Base-by-base conservation (phyloP, 2,888 invertebrate genomes). In the Rotaria socialis region DNA sequence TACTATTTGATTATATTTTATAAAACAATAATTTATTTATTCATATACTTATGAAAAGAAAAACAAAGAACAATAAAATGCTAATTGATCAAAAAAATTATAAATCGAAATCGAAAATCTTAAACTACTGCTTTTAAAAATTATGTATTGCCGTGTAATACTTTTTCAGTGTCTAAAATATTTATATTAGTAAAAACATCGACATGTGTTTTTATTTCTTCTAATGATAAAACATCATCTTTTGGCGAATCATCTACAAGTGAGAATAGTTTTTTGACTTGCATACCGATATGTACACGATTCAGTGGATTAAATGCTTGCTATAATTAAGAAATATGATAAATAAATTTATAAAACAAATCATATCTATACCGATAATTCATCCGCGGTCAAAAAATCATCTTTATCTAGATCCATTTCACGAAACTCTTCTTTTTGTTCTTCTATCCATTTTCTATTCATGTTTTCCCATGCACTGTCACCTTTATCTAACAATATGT, bases 391-490 rank as follows among this genome's bases (percentile, higher is more conserved):
- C 11, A 80, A 24, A 43, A 80, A 35, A 8, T 47, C 80, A 80
- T 80, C 47, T 1, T 80, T 43, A 80, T 80, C n/a, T n/a, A 24
- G 10, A 80, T 80, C 80, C 47, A 80, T 24, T 80, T 80, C 80
- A 3, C 11, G 47, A n/a, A 80, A 80, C 47, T 80, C 80, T 4
- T 24, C 2, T 80, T 47, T 47, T 80, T 47, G 80, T 47, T 80
- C 47, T 80, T 80, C 47, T 47, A 80, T 16, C 47, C 47, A 80
- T 24, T n/a, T 8, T 47, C n/a, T 80, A 47, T 47, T 35, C 47
- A 4, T 43, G 19, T 75, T 43, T 41, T 6, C 22, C 43, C 75
- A 43, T 47, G 0, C 47, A 11, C 8, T 10, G 8, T 47, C 0
- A 10, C 47, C 4, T 7, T 4, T 5, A 47, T 47, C 11, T 47